A percentile compares a stretch with the other conserved stretches of the same genome.
Conservation (phyloP, 2,113 vertebrate species). For the Falco punctatus region DNA sequence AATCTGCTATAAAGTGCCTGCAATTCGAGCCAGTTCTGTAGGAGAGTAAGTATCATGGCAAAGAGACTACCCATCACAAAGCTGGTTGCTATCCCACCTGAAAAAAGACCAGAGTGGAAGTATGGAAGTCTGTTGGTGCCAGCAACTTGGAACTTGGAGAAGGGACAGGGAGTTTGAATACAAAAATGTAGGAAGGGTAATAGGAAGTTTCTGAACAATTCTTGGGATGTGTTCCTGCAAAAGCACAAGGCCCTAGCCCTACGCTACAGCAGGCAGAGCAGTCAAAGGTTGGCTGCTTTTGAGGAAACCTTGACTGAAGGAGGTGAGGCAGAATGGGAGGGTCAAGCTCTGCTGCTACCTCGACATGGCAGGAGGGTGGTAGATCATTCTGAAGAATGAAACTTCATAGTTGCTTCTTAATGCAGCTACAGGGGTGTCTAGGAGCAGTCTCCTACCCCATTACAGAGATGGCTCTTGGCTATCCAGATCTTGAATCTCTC, state of each 20-base stretch:
- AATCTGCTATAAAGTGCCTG: not conserved
- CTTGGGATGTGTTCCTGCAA: not conserved
- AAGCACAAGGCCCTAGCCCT: not conserved
- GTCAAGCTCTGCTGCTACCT: not conserved
- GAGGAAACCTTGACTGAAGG: not conserved
- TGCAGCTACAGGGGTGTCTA: not conserved
- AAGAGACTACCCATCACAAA: not conserved
- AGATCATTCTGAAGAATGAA: not conserved
- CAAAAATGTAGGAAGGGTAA: not conserved
- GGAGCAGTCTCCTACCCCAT: not conserved
- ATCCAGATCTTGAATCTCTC: conserved; percentile 40
- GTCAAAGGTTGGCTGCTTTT: not conserved
- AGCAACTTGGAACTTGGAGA: not conserved
- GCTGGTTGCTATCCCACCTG: not conserved
- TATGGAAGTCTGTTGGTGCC: not conserved
- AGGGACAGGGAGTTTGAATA: not conserved
- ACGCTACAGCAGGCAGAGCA: not conserved
- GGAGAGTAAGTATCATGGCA: not conserved
- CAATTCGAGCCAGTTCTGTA: not conserved
- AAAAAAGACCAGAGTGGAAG: not conserved
- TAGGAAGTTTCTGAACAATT: not conserved
- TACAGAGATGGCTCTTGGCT: not conserved
- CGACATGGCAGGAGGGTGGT: not conserved
- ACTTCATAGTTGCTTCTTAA: not conserved
- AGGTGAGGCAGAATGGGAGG: not conserved